These are phyloP conservation scores for Ochotona curzoniae DNA, from an alignment of 2,113 vertebrate species.

Conservation along the genomic window DNA sequence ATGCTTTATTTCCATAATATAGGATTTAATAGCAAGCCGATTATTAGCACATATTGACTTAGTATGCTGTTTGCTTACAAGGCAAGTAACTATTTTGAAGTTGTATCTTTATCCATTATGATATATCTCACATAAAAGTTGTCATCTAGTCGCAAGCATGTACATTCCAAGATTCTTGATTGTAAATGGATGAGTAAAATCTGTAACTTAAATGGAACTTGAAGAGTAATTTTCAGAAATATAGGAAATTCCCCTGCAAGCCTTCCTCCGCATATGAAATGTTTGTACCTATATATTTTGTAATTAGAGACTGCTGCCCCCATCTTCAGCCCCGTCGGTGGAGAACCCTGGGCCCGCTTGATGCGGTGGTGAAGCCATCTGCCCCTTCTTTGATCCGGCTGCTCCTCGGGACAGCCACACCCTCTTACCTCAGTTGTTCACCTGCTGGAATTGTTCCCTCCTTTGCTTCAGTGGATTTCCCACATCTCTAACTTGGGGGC, in stretches of 20 bases:
- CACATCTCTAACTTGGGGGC: not conserved
- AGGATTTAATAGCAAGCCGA: not conserved
- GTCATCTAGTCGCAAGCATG: conserved; percentile 23
- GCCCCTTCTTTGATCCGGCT: conserved; percentile 10
- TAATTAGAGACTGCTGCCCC: not conserved
- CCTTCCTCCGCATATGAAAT: not conserved
- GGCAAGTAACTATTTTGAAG: conserved; percentile 16
- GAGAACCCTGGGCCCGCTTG: too few species aligned
- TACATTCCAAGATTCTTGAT: conserved; percentile 37
- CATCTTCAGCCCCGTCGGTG: not conserved
- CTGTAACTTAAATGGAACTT: not conserved
- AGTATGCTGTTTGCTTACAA: not conserved
- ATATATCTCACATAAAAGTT: conserved; percentile 43
- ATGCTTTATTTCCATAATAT: conserved; percentile 8
- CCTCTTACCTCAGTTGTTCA: conserved; percentile 29
- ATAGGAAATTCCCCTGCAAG: not conserved
- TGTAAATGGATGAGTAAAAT: not conserved
- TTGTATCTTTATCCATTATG: conserved; percentile 28
- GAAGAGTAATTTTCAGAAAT: conserved; percentile 11
- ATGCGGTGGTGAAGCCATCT: not conserved
- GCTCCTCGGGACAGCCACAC: not conserved
- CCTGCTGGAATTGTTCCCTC: conserved; percentile 21
- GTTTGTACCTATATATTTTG: not conserved
- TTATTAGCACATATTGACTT: conserved; percentile 26
- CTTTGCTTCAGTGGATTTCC: not conserved